These are phyloP conservation scores for Misgurnus anguillicaudatus DNA, from an alignment of 2,113 vertebrate species.

Conservation along the genomic window DNA sequence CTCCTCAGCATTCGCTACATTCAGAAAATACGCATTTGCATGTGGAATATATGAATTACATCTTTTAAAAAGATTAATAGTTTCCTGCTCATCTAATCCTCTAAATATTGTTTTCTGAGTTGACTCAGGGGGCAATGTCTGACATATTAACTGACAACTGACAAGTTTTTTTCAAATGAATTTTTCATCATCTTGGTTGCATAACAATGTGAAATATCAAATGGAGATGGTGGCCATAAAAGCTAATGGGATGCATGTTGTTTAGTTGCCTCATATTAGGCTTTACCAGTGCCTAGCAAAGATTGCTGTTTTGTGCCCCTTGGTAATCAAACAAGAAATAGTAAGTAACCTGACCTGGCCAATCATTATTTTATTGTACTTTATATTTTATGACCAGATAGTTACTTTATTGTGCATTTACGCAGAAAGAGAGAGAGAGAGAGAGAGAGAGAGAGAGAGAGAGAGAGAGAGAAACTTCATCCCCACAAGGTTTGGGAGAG, in stretches of 20 bases:
- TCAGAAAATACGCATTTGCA: too few relatives aligned
- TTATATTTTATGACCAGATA: too few relatives aligned
- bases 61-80: too few relatives aligned
- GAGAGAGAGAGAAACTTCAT: too few relatives aligned
- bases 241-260: background rate
- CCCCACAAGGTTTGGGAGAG: too few relatives aligned
- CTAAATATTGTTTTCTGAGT: background rate
- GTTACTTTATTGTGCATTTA: too few relatives aligned
- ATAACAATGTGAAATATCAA: background rate
- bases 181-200: constrained; percentile 1
- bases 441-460: too few relatives aligned
- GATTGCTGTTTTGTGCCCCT: background rate
- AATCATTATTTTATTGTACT: too few relatives aligned
- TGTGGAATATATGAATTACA: too few relatives aligned
- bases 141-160: constrained; percentile 3
- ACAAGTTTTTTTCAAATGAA: background rate
- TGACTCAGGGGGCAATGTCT: background rate
- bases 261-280: background rate
- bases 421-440: too few relatives aligned
- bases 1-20: too few relatives aligned
- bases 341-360: background rate
- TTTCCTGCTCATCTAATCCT: background rate
- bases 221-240: background rate
- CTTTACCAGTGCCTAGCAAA: background rate
- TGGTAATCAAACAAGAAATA: background rate